Evolutionary conservation across 2,888 invertebrate species (phyloP).

Genomic region (Nesidiocoris tenuis): DNA sequence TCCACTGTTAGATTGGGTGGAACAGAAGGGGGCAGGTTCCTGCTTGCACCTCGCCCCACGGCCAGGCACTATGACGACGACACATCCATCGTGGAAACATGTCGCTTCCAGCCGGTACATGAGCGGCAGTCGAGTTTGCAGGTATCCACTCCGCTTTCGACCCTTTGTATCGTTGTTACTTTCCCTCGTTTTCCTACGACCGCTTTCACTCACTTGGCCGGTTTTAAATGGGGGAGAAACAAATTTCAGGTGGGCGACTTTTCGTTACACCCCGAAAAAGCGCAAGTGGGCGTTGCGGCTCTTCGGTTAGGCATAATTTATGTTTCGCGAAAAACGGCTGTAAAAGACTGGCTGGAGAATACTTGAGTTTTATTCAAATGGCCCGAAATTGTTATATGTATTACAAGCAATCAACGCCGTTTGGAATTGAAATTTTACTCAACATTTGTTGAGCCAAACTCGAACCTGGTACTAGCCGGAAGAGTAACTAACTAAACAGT

Average conservation of each 20-base stretch:
- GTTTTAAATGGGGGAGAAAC: not conserved
- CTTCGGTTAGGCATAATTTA: not conserved
- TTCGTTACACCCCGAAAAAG: not conserved
- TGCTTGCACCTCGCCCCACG: not conserved
- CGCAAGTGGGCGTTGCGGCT: not conserved
- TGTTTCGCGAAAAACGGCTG: not conserved
- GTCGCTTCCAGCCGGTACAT: slow-evolving; percentile 32
- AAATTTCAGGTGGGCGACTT: not conserved
- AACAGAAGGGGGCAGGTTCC: not conserved
- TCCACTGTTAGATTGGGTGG: not conserved
- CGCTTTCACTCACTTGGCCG: not conserved
- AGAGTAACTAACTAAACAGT: too few relatives aligned
- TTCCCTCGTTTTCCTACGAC: not conserved
- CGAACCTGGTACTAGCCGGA: too few relatives aligned
- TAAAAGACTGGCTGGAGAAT: too few relatives aligned
- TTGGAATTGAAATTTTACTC: too few relatives aligned
- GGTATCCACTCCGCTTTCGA: not conserved
- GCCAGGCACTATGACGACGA: slow-evolving; percentile 17
- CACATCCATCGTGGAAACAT: slow-evolving; percentile 38
- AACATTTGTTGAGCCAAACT: too few relatives aligned
- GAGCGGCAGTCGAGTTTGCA: not conserved
- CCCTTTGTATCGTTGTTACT: not conserved
- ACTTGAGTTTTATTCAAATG: too few relatives aligned
- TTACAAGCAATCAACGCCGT: too few relatives aligned
- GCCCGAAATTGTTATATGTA: too few relatives aligned